phyloP scores from a whole-genome alignment of 1,140 invertebrate genomes.

The Scaptomyza montana region DNA sequence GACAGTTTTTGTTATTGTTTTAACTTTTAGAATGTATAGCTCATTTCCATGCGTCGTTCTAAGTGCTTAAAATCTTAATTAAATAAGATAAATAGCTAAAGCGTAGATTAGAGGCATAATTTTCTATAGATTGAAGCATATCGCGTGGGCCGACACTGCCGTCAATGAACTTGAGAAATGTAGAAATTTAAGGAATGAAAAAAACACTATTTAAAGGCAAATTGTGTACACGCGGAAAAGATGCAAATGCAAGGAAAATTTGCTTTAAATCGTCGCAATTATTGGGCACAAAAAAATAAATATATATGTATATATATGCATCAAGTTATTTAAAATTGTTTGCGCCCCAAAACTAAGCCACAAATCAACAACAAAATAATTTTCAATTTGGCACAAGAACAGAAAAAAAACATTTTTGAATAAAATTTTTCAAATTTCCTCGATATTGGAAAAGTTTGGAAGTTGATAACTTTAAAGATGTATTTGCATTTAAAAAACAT shows the following conservation, averaged over 20 bases:
- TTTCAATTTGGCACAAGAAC: slow-evolving; percentile 1
- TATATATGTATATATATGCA: slow-evolving; percentile 1
- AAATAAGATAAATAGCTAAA: slow-evolving; percentile 62
- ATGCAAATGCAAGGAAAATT: slow-evolving; percentile 1
- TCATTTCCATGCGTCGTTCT: slow-evolving; percentile 58
- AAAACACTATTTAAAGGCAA: slow-evolving; percentile 18
- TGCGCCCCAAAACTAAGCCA: neutral
- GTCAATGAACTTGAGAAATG: slow-evolving; percentile 74
- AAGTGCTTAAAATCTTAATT: slow-evolving; percentile 53
- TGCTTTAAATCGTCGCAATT: slow-evolving; percentile 25
- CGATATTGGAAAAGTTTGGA: no score
- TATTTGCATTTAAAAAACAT: neutral
- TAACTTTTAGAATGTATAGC: slow-evolving; percentile 7
- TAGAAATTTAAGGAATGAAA: slow-evolving; percentile 24
- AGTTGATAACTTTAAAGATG: neutral
- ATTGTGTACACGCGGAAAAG: slow-evolving; percentile 29
- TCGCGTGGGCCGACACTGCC: slow-evolving; percentile 20
- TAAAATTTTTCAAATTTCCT: no score
- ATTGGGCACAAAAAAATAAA: neutral
- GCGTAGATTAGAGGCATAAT: slow-evolving; percentile 31
- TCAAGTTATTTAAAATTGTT: neutral
- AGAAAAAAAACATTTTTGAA: neutral
- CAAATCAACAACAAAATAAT: slow-evolving; percentile 1
- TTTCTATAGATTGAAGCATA: slow-evolving; percentile 24
- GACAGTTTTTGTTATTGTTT: slow-evolving; percentile 38